Evolutionary conservation across 2,113 vertebrate genomes (phyloP).

Genomic region (Irena cyanogastra): DNA sequence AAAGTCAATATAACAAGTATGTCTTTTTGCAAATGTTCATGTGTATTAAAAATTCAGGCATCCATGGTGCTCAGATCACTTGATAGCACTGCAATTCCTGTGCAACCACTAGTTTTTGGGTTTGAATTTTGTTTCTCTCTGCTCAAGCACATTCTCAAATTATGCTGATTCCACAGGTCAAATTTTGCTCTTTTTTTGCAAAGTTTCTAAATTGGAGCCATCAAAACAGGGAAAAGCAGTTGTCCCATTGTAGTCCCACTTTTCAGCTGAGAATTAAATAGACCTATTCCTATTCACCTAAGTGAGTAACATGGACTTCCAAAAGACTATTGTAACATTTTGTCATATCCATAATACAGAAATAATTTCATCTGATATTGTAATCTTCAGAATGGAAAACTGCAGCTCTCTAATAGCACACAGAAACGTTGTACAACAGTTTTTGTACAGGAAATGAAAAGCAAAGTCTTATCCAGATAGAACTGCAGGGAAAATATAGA

Average conservation of each 20-base stretch:
- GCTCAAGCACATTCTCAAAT: neutral
- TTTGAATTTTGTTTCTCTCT: neutral
- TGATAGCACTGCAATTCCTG: neutral
- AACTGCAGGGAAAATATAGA: conserved; percentile 3
- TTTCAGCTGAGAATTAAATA: neutral
- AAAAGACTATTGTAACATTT: neutral
- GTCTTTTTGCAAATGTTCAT: neutral
- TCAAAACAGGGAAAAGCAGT: neutral
- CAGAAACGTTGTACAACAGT: neutral
- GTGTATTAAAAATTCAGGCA: neutral
- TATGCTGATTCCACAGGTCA: rapidly evolving
- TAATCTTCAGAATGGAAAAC: neutral
- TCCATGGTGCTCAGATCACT: neutral
- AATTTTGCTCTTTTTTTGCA: neutral
- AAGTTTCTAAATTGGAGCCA: neutral
- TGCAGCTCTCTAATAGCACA: neutral
- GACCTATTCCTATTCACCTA: neutral
- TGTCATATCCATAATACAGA: neutral
- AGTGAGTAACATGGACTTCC: neutral
- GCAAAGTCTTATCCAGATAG: conserved; percentile 17
- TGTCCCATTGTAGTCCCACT: neutral
- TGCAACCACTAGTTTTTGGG: neutral
- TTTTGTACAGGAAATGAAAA: conserved; percentile 23
- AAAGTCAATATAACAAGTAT: neutral
- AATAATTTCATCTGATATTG: neutral